Percentiles rank a stretch among this genome's conserved stretches.
phyloP scores from a whole-genome alignment of 2,888 invertebrate genomes.

The Dasysyrphus albostriatus region DNA sequence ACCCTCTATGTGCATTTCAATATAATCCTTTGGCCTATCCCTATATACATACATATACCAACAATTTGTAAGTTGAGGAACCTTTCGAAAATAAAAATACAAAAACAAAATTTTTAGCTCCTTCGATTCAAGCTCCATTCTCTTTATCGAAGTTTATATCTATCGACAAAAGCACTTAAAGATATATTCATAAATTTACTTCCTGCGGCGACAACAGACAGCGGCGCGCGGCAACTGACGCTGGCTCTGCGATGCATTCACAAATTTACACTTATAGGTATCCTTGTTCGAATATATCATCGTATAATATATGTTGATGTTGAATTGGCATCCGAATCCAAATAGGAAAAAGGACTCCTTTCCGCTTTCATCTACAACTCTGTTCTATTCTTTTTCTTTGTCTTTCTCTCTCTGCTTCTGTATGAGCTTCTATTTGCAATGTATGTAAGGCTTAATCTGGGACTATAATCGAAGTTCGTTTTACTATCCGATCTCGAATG shows the following conservation, averaged over 20 bases:
- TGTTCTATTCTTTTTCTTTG: neutral
- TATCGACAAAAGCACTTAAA: conserved; percentile 73
- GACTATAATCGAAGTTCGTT: conserved; percentile 67
- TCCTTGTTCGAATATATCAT: conserved; percentile 52
- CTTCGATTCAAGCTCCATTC: neutral
- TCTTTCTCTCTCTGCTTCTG: neutral
- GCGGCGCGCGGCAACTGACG: neutral
- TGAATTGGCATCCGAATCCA: conserved; percentile 58
- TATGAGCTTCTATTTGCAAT: conserved; percentile 40
- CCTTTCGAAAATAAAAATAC: conserved; percentile 20
- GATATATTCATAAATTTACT: conserved; percentile 69
- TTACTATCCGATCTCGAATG: conserved; percentile 57
- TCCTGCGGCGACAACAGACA: conserved; percentile 9
- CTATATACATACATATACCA: too few relatives aligned
- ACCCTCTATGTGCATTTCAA: neutral
- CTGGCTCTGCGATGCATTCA: conserved; percentile 49
- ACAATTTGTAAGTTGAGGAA: conserved; percentile 20
- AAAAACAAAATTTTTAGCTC: conserved; percentile 17
- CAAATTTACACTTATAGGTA: conserved; percentile 62
- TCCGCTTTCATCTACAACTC: neutral
- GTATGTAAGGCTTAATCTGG: conserved; percentile 63
- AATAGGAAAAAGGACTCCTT: conserved; percentile 20
- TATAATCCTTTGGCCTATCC: conserved; percentile 26
- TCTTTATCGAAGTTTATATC: conserved; percentile 40
- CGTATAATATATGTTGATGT: conserved; percentile 26